Evolutionary conservation across 2,797 vertebrate species (phyloP).

Genomic region (Oreochromis grahami): DNA sequence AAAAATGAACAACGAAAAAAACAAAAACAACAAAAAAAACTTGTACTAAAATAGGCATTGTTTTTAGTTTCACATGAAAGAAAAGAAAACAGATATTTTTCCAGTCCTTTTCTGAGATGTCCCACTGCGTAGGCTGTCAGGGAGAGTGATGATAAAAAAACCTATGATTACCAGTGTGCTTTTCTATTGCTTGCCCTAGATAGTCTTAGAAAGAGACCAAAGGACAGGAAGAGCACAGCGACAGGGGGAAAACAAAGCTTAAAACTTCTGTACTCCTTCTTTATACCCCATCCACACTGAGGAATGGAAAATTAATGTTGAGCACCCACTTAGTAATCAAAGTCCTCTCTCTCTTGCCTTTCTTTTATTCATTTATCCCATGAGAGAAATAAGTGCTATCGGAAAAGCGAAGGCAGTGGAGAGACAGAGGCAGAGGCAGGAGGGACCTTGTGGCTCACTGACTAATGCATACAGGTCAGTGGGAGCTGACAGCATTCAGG

Average conservation of each 20-base stretch:
- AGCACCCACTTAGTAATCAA: slow-evolving; percentile 28
- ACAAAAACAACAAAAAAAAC: rapidly evolving
- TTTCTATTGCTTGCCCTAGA: slow-evolving; percentile 23
- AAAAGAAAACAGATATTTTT: slow-evolving; percentile 16
- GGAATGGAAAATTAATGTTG: slow-evolving; percentile 12
- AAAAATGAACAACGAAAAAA: slow-evolving; percentile 15
- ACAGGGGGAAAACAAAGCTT: neutral
- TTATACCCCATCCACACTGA: neutral
- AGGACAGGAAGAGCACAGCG: neutral
- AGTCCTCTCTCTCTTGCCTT: slow-evolving; percentile 10
- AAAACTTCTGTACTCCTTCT: slow-evolving; percentile 2
- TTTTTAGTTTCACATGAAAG: slow-evolving; percentile 13
- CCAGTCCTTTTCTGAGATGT: slow-evolving; percentile 2
- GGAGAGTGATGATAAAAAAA: slow-evolving; percentile 29
- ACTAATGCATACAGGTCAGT: slow-evolving; percentile 59
- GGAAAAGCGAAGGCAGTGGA: neutral
- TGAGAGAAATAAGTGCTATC: slow-evolving; percentile 29
- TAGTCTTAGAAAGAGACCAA: slow-evolving; percentile 20
- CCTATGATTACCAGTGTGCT: slow-evolving; percentile 8
- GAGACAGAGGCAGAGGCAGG: slow-evolving; percentile 8
- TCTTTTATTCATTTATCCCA: slow-evolving; percentile 45
- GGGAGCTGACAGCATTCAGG: slow-evolving; percentile 23
- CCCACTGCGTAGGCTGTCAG: slow-evolving; percentile 28
- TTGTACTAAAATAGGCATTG: neutral
- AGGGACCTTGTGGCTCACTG: slow-evolving; percentile 21